Base-by-base conservation (phyloP, 2,888 invertebrate genomes). In the Empis livida region DNA sequence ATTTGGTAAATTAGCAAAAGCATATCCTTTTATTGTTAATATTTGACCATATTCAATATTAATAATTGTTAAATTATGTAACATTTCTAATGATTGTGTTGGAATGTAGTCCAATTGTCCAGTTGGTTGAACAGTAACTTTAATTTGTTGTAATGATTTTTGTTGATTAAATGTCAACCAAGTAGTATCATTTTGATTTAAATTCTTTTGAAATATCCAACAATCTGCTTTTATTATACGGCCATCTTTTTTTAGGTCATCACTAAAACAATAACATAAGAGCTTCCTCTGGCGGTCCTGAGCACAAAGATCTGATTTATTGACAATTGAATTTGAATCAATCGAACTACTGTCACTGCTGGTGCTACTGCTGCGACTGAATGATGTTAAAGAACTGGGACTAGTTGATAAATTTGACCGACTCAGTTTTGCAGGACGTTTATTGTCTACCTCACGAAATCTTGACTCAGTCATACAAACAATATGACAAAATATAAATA, bases 131-230 rank as follows among this genome's bases (percentile, higher is more conserved):
- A 81, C 75, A 58, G 78, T 75, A 58, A 84, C 77, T 56, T 75
- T 77, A 58, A 84, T 72, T 63, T 77, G 77, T 62, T 75, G 73
- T 50, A 83, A 68, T 61, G 74, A 72, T 39, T 76, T 76, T 63
- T 84, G 84, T 5, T 79, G 78, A 13, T 73, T 70, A 62, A 84
- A 82, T 63, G 78, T 73, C 54, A 73, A 74, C 84, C 84, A 84
- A 54, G 80, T 71, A 49, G 74, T 73, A 61, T 82, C 78, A 56
- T 79, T 78, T 42, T 71, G 71, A 8, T 75, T 73, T 58, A 80
- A 75, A 38, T 77, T 77, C 13, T 73, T 71, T 57, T 75, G 77
- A 65, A 82, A 79, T 42, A 84, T 75, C 75, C 79, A 77, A 65
- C 86, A 86, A 63, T 80, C 81, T 30, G 80, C 80, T 54, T 78